A percentile compares a stretch with the other conserved stretches of the same genome.
phyloP scores from a whole-genome alignment of 2,797 vertebrate species.

The Peromyscus attwateri region DNA sequence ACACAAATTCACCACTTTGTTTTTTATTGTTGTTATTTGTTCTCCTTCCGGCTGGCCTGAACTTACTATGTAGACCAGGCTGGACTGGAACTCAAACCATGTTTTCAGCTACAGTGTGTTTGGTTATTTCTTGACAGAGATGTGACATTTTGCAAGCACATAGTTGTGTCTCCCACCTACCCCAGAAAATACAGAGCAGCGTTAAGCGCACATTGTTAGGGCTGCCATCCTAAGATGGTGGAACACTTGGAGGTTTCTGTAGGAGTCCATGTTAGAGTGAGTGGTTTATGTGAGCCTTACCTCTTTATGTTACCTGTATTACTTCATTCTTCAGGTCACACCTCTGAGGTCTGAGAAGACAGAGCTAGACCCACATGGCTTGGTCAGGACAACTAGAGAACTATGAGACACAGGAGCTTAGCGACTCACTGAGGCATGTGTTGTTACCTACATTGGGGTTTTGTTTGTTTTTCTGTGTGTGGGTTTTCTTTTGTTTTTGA shows the following conservation, averaged over 20 bases:
- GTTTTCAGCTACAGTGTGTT: background rate
- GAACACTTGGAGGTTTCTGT: slow-evolving; percentile 20
- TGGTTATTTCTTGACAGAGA: slow-evolving; percentile 15
- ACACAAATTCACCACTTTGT: background rate
- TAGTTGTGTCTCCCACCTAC: background rate
- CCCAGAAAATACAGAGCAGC: background rate
- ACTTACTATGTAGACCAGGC: background rate
- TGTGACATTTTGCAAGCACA: background rate
- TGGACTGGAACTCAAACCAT: background rate
- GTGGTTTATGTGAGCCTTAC: slow-evolving; percentile 41
- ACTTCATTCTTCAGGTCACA: background rate
- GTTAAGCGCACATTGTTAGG: background rate
- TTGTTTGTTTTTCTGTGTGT: background rate
- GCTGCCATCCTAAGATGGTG: background rate
- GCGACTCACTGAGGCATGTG: background rate
- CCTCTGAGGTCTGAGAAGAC: background rate
- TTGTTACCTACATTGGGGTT: no score
- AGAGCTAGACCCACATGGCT: background rate
- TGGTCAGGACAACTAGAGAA: background rate
- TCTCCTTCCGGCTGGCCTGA: background rate
- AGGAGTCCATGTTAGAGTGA: slow-evolving; percentile 24
- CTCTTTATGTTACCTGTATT: slow-evolving; percentile 46
- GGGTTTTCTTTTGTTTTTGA: background rate
- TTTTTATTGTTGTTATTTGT: slow-evolving; percentile 24
- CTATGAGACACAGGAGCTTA: background rate